Percentiles rank a stretch among this genome's conserved stretches.
phyloP scores from a whole-genome alignment of 2,113 vertebrate species.

The Paramisgurnus dabryanus region DNA sequence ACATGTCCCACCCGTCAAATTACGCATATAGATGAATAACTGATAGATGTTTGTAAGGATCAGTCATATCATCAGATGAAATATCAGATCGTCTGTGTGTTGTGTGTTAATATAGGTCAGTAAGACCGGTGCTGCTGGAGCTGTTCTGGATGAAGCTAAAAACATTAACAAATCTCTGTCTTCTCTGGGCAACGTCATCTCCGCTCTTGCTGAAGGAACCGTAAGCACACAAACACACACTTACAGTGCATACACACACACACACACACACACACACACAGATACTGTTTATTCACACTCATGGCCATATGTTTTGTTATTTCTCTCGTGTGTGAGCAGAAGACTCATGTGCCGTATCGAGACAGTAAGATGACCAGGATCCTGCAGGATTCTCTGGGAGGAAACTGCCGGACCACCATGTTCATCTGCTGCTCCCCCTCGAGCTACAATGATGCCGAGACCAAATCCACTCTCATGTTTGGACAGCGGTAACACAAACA shows the following conservation, averaged over 20 bases:
- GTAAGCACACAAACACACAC: slow-evolving; percentile 63
- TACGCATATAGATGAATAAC: too few species aligned
- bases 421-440: slow-evolving; percentile 97
- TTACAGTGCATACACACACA: not conserved
- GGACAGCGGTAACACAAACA: slow-evolving; percentile 82
- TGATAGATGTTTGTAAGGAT: too few species aligned
- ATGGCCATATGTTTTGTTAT: not conserved
- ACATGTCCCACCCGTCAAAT: too few species aligned
- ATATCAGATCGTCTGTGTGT: not conserved
- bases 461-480: slow-evolving; percentile 93
- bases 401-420: slow-evolving; percentile 95
- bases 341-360: slow-evolving; percentile 89
- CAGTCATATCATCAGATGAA: not conserved
- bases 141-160: slow-evolving; percentile 92
- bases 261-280: not conserved
- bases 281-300: not conserved
- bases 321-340: slow-evolving; percentile 69
- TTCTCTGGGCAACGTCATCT: slow-evolving; percentile 91
- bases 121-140: slow-evolving; percentile 92
- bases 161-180: slow-evolving; percentile 96
- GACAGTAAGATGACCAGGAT: slow-evolving; percentile 97
- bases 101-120: slow-evolving; percentile 78
- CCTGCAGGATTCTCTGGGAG: slow-evolving; percentile 91
- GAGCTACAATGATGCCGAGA: slow-evolving; percentile 89
- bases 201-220: slow-evolving; percentile 89